A percentile compares a stretch with the other conserved stretches of the same genome.
Evolutionary conservation across 2,113 vertebrate genomes (phyloP).

Genomic region (Gracilinanus agilis): DNA sequence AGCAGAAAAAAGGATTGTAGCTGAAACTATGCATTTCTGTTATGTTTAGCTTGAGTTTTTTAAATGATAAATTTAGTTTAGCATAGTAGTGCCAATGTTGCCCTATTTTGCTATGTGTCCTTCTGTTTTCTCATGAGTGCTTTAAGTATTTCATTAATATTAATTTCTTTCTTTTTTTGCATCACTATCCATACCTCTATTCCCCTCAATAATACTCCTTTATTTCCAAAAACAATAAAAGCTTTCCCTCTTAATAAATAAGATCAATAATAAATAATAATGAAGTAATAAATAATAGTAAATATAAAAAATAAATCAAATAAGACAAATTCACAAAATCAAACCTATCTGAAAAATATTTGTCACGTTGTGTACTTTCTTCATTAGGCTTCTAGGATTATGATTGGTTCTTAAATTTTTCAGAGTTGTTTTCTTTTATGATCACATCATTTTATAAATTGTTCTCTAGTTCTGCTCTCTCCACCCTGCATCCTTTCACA

Average conservation of each 20-base stretch:
- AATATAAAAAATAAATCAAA: too few relatives aligned
- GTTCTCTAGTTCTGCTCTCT: not conserved
- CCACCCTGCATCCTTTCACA: not conserved
- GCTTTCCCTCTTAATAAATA: not conserved
- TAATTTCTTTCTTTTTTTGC: too few relatives aligned
- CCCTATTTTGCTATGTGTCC: too few relatives aligned
- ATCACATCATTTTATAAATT: not conserved
- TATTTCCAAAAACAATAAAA: not conserved
- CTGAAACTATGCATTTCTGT: too few relatives aligned
- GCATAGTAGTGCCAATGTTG: not conserved
- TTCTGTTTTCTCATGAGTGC: not conserved
- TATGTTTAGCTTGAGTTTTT: too few relatives aligned
- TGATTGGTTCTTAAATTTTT: not conserved
- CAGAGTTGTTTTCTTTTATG: not conserved
- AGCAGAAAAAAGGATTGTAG: too few relatives aligned
- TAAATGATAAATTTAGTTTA: too few relatives aligned
- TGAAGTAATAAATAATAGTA: too few relatives aligned
- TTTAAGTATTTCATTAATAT: not conserved
- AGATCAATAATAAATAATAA: too few relatives aligned
- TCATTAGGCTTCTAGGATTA: not conserved
- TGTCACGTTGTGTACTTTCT: not conserved
- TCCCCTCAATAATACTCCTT: not conserved
- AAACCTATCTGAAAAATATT: not conserved
- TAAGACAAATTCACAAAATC: too few relatives aligned
- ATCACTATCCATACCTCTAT: not conserved